A percentile compares a stretch with the other conserved stretches of the same genome.
Conservation (phyloP, 2,113 vertebrate species). For the Trinectes maculatus region DNA sequence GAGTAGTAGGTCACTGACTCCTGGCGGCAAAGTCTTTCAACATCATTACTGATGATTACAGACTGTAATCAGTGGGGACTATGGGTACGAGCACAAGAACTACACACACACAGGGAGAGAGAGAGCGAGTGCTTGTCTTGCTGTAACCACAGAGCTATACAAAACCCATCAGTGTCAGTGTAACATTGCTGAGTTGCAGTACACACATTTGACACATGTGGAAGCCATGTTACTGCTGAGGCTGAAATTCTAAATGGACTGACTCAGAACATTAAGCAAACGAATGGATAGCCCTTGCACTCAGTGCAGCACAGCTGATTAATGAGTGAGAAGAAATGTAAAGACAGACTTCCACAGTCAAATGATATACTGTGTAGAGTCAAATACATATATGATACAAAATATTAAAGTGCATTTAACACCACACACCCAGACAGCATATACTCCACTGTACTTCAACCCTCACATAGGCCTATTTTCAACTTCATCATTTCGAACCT, state of each 20-base stretch:
- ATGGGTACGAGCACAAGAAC: slow-evolving; percentile 8
- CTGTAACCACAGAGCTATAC: not conserved
- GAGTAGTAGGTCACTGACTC: slow-evolving; percentile 41
- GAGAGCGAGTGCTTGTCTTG: not conserved
- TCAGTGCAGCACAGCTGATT: slow-evolving; percentile 1
- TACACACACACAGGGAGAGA: not conserved
- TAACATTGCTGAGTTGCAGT: slow-evolving; percentile 2
- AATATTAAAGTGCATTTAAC: too few species aligned
- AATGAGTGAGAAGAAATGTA: slow-evolving; percentile 1
- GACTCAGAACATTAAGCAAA: slow-evolving; percentile 33
- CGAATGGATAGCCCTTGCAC: not conserved
- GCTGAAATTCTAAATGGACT: slow-evolving; percentile 3
- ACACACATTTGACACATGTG: not conserved
- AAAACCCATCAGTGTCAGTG: slow-evolving; percentile 7
- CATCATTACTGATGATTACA: slow-evolving; percentile 46
- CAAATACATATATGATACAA: too few species aligned
- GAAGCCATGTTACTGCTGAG: slow-evolving; percentile 10
- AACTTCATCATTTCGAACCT: too few species aligned
- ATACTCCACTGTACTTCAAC: too few species aligned
- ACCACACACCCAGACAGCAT: too few species aligned
- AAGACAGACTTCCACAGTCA: not conserved
- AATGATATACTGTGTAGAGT: too few species aligned
- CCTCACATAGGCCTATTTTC: too few species aligned
- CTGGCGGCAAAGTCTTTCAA: slow-evolving; percentile 57
- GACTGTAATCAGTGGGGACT: slow-evolving; percentile 52